phyloP scores from a whole-genome alignment of 2,888 invertebrate species.

The Steinernema hermaphroditum region DNA sequence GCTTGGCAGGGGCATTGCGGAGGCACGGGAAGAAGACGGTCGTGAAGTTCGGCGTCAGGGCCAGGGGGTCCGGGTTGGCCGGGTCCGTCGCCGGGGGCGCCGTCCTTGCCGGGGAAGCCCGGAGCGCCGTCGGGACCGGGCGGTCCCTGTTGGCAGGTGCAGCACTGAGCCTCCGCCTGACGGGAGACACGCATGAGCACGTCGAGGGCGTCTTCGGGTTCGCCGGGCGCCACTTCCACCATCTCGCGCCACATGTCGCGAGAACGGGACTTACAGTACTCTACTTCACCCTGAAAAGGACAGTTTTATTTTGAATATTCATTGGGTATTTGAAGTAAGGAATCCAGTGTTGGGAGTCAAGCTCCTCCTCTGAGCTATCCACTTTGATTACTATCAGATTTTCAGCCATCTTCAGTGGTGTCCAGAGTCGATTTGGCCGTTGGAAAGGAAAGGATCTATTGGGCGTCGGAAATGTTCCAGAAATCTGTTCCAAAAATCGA shows the following conservation, averaged over 20 bases:
- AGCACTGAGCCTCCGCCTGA: constrained; percentile 63
- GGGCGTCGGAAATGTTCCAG: too few relatives aligned
- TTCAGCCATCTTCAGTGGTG: too few relatives aligned
- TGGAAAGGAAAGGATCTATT: too few relatives aligned
- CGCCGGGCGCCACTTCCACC: constrained; percentile 62
- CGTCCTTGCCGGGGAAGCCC: constrained; percentile 41
- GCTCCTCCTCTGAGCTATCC: too few relatives aligned
- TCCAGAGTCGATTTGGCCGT: too few relatives aligned
- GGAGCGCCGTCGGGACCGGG: constrained; percentile 52
- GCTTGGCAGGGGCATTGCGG: constrained; percentile 63
- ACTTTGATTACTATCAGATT: too few relatives aligned
- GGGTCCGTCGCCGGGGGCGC: constrained; percentile 59
- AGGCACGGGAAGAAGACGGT: constrained; percentile 63
- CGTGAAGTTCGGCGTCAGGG: constrained; percentile 64
- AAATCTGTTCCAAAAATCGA: too few relatives aligned
- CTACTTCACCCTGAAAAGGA: constrained; percentile 62
- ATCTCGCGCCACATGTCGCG: constrained; percentile 66
- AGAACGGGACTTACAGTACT: constrained; percentile 63
- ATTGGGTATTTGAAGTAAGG: too few relatives aligned
- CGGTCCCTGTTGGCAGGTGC: constrained; percentile 63
- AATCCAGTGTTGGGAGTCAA: too few relatives aligned
- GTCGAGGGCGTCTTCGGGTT: constrained; percentile 47
- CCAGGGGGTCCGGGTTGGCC: constrained; percentile 57
- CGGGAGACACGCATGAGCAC: constrained; percentile 58
- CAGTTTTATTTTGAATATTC: too few relatives aligned